phyloP scores from a whole-genome alignment of 2,888 invertebrate species.

The Leptura quadrifasciata region DNA sequence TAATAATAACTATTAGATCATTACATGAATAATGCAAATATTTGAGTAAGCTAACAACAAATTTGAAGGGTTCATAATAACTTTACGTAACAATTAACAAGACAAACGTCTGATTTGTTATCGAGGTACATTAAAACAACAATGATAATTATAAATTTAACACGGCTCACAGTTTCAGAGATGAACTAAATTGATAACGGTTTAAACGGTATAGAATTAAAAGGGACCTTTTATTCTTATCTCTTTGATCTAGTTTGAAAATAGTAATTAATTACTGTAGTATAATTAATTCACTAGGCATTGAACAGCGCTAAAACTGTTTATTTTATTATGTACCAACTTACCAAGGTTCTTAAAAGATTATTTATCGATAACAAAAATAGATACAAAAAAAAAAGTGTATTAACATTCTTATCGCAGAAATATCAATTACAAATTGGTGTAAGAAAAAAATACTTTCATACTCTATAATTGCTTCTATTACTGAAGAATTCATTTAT shows the following conservation, averaged over 20 bases:
- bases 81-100: slow-evolving; percentile 12
- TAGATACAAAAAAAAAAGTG: too few species aligned
- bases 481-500: too few species aligned
- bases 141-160: slow-evolving; percentile 27
- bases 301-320: background rate
- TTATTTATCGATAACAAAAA: too few species aligned
- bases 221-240: slow-evolving; percentile 11
- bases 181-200: slow-evolving; percentile 25
- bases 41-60: background rate
- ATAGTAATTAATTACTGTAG: background rate
- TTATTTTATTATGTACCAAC: background rate
- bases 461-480: too few species aligned
- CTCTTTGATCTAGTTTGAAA: slow-evolving; percentile 4
- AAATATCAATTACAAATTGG: too few species aligned
- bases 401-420: too few species aligned
- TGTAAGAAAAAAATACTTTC: too few species aligned
- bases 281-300: background rate
- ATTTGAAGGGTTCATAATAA: background rate
- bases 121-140: background rate
- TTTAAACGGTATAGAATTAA: slow-evolving; percentile 14
- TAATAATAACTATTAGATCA: too few species aligned
- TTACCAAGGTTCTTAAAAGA: too few species aligned
- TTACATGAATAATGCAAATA: background rate
- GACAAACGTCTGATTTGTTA: slow-evolving; percentile 23
- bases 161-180: slow-evolving; percentile 14